phyloP scores from a whole-genome alignment of 2,797 vertebrate species.

The Spea hammondii region DNA sequence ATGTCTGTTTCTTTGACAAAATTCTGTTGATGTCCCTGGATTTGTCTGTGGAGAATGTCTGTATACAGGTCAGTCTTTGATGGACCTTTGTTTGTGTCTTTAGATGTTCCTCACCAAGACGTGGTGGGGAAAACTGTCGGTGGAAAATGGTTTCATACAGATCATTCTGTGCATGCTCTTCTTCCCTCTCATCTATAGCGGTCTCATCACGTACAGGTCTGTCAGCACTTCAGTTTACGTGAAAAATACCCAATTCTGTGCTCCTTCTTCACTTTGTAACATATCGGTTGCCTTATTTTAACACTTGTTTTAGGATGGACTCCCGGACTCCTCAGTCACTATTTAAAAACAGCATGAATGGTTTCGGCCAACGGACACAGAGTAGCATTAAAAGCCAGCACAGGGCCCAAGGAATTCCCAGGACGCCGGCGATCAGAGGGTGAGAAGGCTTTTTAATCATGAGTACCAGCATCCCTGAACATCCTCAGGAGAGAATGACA shows the following conservation, averaged over 20 bases:
- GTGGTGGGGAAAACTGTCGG: constrained; percentile 77
- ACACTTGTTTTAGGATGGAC: constrained; percentile 8
- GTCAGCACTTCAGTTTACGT: not conserved
- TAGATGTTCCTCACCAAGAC: constrained; percentile 77
- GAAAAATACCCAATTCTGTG: too few species aligned
- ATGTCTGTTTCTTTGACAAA: too few species aligned
- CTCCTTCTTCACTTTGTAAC: too few species aligned
- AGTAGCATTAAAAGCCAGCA: not conserved
- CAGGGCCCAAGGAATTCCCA: too few species aligned
- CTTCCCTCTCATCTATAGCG: constrained; percentile 73
- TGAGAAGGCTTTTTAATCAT: too few species aligned
- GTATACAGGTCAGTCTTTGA: too few species aligned
- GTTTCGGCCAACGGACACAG: not conserved
- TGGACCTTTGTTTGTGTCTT: not conserved
- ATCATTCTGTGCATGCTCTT: constrained; percentile 73
- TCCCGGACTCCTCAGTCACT: not conserved
- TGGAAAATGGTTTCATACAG: constrained; percentile 72
- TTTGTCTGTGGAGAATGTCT: too few species aligned
- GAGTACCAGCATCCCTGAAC: too few species aligned
- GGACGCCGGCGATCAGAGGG: too few species aligned
- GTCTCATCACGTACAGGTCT: constrained; percentile 60
- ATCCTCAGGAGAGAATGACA: too few species aligned
- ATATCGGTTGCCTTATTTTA: not conserved
- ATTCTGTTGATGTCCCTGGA: too few species aligned
- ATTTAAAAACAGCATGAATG: not conserved